These are phyloP conservation scores for Zaprionus africanus DNA, from an alignment of 1,140 invertebrate genomes.

Conservation along the genomic window DNA sequence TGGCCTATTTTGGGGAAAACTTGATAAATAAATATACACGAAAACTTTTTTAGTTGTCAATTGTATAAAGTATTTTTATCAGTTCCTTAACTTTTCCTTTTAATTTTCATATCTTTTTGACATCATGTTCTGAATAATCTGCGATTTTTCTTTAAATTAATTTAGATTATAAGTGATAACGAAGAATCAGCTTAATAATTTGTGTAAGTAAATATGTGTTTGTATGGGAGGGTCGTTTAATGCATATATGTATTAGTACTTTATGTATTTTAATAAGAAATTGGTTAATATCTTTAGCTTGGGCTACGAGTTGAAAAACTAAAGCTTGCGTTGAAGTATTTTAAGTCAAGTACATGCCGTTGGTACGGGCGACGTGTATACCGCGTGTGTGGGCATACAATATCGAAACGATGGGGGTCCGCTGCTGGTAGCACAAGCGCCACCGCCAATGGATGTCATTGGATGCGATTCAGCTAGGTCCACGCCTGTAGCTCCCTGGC, in stretches of 20 bases:
- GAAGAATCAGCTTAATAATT: not conserved
- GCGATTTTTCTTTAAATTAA: not conserved
- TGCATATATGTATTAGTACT: not conserved
- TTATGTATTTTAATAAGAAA: not conserved
- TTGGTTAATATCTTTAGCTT: constrained; percentile 10
- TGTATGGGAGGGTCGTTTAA: constrained; percentile 6
- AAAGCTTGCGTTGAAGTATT: constrained; percentile 11
- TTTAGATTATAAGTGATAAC: constrained; percentile 1
- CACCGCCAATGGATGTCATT: constrained; percentile 6
- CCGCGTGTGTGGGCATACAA: constrained; percentile 86
- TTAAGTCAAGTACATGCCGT: constrained; percentile 85
- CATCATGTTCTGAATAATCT: not conserved
- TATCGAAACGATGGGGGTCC: constrained; percentile 84
- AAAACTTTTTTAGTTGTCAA: not conserved
- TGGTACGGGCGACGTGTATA: constrained; percentile 86
- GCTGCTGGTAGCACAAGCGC: constrained; percentile 62
- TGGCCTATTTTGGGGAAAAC: not conserved
- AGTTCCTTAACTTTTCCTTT: not conserved
- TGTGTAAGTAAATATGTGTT: not conserved
- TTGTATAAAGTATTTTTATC: not conserved
- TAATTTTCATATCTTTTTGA: not conserved
- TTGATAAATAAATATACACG: not conserved
- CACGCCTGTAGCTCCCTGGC: constrained; percentile 33
- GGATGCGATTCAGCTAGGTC: constrained; percentile 44
- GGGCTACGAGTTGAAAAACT: constrained; percentile 2